Conservation (phyloP, 2,888 invertebrate species). For the Eueremaeus valkanovi region DNA sequence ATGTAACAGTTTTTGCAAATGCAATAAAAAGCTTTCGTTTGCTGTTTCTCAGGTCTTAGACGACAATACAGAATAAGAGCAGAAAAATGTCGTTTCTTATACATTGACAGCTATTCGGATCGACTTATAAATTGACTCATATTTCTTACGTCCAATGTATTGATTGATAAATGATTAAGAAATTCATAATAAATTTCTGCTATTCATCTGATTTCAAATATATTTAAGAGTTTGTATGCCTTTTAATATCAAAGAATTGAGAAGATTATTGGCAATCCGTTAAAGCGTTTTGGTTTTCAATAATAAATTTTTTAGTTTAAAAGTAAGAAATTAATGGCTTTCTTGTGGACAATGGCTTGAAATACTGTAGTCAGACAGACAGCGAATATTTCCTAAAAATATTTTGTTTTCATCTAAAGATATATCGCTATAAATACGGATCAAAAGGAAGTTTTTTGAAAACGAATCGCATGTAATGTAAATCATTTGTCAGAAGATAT, state of each 20-base stretch:
- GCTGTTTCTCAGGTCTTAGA: background rate
- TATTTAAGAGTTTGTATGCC: background rate
- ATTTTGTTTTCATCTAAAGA: background rate
- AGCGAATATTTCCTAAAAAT: background rate
- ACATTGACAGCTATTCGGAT: background rate
- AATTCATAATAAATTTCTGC: background rate
- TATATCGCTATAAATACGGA: background rate
- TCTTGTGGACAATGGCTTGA: background rate
- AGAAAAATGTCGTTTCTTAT: background rate
- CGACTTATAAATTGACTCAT: background rate
- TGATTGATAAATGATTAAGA: background rate
- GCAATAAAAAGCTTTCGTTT: background rate
- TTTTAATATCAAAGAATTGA: background rate
- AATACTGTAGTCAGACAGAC: background rate
- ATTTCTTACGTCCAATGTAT: background rate
- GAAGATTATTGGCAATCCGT: background rate
- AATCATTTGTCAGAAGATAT: background rate
- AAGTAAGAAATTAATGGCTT: background rate
- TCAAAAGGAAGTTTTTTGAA: no score
- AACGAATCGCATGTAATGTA: background rate
- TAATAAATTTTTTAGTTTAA: background rate
- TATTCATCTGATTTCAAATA: background rate
- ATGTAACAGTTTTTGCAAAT: slow-evolving; percentile 17
- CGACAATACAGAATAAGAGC: background rate
- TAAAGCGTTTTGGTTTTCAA: background rate